Conservation (phyloP, 64 coral and sea anemone genomes). For the Trachythela sp. region DNA sequence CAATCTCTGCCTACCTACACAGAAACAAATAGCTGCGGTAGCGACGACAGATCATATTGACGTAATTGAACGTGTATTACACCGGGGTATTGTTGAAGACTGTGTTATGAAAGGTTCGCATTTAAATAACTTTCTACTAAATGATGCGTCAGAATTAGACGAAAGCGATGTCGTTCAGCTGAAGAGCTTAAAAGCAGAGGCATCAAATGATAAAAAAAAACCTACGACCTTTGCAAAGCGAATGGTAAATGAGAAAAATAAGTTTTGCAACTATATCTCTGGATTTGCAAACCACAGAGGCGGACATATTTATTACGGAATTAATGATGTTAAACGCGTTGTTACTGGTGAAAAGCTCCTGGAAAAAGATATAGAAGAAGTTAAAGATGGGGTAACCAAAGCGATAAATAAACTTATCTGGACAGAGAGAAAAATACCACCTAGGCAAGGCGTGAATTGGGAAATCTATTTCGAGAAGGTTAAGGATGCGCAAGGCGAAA, state of each 20-base stretch:
- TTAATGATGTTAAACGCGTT: neutral
- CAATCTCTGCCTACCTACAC: neutral
- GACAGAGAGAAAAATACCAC: neutral
- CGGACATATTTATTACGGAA: slow-evolving; percentile 15
- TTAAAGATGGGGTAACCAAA: neutral
- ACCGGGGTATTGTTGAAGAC: neutral
- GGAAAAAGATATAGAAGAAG: neutral
- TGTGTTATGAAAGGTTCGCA: neutral
- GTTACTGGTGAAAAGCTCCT: neutral
- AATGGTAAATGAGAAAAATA: neutral
- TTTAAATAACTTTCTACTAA: neutral
- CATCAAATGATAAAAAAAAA: neutral
- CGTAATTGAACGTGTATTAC: neutral
- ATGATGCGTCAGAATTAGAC: neutral
- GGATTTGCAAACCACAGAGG: slow-evolving; percentile 20
- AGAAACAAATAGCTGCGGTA: neutral
- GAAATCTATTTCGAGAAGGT: neutral
- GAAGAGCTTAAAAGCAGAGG: neutral
- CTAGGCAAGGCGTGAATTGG: neutral
- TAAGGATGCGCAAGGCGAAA: neutral
- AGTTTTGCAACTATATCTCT: neutral
- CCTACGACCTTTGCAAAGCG: neutral
- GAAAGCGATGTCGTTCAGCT: neutral
- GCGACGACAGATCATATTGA: neutral
- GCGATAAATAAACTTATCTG: neutral